phyloP scores from a whole-genome alignment of 2,888 invertebrate species.

The Hirtodrosophila cameraria region DNA sequence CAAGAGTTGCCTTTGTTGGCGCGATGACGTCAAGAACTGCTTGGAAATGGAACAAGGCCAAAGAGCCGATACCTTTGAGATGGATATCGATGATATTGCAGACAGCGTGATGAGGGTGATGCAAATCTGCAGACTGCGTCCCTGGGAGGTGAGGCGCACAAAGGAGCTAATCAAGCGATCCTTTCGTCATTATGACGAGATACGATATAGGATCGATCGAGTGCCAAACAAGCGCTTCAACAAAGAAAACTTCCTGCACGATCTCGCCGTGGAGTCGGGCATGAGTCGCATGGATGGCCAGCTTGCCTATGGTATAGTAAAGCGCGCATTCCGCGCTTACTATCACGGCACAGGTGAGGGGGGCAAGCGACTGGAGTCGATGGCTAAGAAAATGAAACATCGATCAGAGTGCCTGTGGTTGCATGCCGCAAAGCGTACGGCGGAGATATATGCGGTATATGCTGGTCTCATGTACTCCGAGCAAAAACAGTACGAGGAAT shows the following conservation, averaged over 20 bases:
- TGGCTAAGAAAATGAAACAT: slow-evolving; percentile 49
- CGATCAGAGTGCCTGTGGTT: slow-evolving; percentile 74
- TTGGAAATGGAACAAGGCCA: neutral
- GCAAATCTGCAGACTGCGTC: slow-evolving; percentile 72
- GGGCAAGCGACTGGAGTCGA: slow-evolving; percentile 42
- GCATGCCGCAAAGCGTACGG: slow-evolving; percentile 75
- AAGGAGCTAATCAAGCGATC: slow-evolving; percentile 51
- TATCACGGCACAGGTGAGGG: slow-evolving; percentile 69
- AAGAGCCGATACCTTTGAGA: slow-evolving; percentile 1
- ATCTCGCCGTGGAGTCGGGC: slow-evolving; percentile 65
- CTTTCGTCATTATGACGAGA: slow-evolving; percentile 74
- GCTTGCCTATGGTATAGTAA: slow-evolving; percentile 76
- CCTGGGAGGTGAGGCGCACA: slow-evolving; percentile 60
- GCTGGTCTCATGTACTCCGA: slow-evolving; percentile 70
- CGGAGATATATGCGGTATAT: slow-evolving; percentile 66
- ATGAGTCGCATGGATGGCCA: slow-evolving; percentile 78
- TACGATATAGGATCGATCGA: slow-evolving; percentile 62
- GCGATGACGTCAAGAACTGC: slow-evolving; percentile 7
- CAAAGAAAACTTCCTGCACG: slow-evolving; percentile 75
- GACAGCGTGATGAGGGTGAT: slow-evolving; percentile 62
- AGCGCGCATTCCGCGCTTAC: slow-evolving; percentile 80
- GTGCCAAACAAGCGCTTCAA: slow-evolving; percentile 64
- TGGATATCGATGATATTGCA: slow-evolving; percentile 59
- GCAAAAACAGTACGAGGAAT: slow-evolving; percentile 55
- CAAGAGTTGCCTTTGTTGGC: slow-evolving; percentile 39